These are phyloP conservation scores for Pollicipes pollicipes DNA, from an alignment of 1,140 invertebrate genomes.

Conservation along the genomic window DNA sequence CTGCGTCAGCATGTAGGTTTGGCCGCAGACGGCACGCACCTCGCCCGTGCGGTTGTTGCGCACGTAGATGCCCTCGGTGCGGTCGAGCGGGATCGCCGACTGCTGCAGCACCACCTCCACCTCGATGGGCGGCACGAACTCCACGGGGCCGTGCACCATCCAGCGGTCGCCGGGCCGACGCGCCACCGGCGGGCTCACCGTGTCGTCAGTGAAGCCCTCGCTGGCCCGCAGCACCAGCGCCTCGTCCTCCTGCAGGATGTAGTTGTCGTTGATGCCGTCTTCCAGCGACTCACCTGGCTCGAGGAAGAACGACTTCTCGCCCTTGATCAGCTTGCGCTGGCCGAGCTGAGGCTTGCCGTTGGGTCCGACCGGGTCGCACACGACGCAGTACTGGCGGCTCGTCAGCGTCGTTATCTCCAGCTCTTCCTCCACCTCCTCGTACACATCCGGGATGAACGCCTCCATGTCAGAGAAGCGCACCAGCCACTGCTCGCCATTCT, in stretches of 20 bases:
- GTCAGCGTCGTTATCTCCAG: constrained; percentile 31
- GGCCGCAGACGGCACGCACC: constrained; percentile 31
- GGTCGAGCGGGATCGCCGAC: constrained; percentile 33
- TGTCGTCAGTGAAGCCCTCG: constrained; percentile 29
- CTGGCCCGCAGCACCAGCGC: constrained; percentile 31
- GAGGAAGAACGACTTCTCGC: constrained; percentile 33
- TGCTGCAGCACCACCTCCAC: constrained; percentile 32
- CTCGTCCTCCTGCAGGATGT: constrained; percentile 33
- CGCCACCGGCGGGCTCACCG: constrained; percentile 14
- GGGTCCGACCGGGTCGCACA: constrained; percentile 30
- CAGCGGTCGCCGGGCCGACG: constrained; percentile 32
- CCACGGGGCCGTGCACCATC: constrained; percentile 34
- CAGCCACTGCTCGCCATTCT: constrained; percentile 37
- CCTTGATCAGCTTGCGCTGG: constrained; percentile 31
- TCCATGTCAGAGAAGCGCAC: constrained; percentile 31
- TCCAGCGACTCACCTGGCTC: constrained; percentile 31
- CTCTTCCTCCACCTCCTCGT: constrained; percentile 32
- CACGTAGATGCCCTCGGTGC: constrained; percentile 38
- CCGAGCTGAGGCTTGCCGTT: constrained; percentile 32
- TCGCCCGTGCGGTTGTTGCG: constrained; percentile 33
- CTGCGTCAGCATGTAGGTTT: constrained; percentile 36
- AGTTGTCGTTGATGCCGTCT: constrained; percentile 32
- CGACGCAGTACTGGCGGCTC: constrained; percentile 33
- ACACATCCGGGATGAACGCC: constrained; percentile 34
- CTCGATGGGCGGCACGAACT: constrained; percentile 35